phyloP scores from a whole-genome alignment of 2,888 invertebrate genomes.

The Antheraea assamensis region DNA sequence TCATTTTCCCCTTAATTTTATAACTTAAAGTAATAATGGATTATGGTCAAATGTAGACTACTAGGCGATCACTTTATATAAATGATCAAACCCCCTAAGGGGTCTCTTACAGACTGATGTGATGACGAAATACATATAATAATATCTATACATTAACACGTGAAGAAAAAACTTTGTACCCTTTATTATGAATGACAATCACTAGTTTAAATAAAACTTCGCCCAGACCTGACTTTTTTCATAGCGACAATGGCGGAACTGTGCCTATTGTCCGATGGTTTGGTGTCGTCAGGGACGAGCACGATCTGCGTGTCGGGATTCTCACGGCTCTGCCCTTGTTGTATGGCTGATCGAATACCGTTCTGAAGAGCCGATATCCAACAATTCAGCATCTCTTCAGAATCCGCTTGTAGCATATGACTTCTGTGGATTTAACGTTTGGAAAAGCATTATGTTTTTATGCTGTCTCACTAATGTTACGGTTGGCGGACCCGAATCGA shows the following conservation, averaged over 20 bases:
- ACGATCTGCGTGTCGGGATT: slow-evolving; percentile 68
- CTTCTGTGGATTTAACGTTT: slow-evolving; percentile 81
- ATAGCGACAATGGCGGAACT: slow-evolving; percentile 49
- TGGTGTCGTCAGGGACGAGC: slow-evolving; percentile 61
- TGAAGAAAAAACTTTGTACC: too few species aligned
- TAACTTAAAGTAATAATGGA: too few species aligned
- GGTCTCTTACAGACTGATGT: too few species aligned
- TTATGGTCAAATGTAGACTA: too few species aligned
- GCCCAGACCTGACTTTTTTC: slow-evolving; percentile 65
- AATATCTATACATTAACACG: too few species aligned
- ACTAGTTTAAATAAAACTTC: neutral
- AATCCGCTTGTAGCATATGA: slow-evolving; percentile 99
- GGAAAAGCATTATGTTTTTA: neutral
- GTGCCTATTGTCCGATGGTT: slow-evolving; percentile 40
- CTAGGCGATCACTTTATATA: too few species aligned
- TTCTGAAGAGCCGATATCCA: slow-evolving; percentile 96
- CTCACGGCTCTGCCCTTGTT: slow-evolving; percentile 82
- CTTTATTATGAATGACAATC: too few species aligned
- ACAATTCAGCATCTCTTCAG: slow-evolving; percentile 92
- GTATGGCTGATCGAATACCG: slow-evolving; percentile 92
- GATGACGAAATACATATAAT: too few species aligned
- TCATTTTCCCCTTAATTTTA: too few species aligned
- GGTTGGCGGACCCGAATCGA: too few species aligned
- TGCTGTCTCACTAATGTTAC: too few species aligned
- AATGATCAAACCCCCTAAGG: too few species aligned